Percentiles rank a stretch among this genome's conserved stretches.
Conservation (phyloP, 2,113 vertebrate genomes). For the Spea bombifrons region DNA sequence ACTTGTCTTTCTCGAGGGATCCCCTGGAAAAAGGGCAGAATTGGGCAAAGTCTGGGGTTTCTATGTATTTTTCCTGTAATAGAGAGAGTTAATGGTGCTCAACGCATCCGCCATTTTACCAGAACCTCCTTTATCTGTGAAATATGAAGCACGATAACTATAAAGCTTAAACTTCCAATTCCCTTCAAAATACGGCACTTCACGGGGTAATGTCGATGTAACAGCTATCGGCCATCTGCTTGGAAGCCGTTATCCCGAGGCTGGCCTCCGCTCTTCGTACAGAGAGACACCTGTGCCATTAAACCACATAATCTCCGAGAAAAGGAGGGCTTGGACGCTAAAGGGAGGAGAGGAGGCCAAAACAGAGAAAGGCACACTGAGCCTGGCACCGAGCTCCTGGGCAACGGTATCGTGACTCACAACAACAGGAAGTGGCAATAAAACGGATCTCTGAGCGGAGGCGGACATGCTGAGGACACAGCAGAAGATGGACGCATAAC, state of each 20-base stretch:
- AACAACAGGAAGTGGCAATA: neutral
- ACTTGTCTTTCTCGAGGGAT: too few relatives aligned
- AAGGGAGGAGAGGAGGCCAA: neutral
- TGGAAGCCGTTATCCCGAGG: slow-evolving; percentile 27
- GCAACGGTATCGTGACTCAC: neutral
- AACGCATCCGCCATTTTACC: slow-evolving; percentile 1
- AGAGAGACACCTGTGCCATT: slow-evolving; percentile 30
- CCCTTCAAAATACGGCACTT: slow-evolving; percentile 27
- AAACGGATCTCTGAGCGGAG: slow-evolving; percentile 4
- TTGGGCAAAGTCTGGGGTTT: too few relatives aligned
- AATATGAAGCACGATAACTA: slow-evolving; percentile 19
- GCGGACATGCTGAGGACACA: neutral
- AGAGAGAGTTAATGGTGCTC: too few relatives aligned
- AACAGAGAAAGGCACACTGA: neutral
- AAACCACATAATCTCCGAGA: slow-evolving; percentile 1
- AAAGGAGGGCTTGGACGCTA: too few relatives aligned
- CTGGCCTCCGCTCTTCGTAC: slow-evolving; percentile 16
- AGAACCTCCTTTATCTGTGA: slow-evolving; percentile 12
- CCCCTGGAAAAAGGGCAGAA: too few relatives aligned
- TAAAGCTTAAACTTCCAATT: slow-evolving; percentile 35
- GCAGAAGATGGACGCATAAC: too few relatives aligned
- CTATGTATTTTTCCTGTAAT: too few relatives aligned
- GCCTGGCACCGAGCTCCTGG: slow-evolving; percentile 9
- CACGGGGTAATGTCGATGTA: neutral
- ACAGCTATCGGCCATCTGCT: slow-evolving; percentile 35